Conservation (phyloP, 2,888 invertebrate genomes). For the Scaptodrosophila latifasciaeformis region DNA sequence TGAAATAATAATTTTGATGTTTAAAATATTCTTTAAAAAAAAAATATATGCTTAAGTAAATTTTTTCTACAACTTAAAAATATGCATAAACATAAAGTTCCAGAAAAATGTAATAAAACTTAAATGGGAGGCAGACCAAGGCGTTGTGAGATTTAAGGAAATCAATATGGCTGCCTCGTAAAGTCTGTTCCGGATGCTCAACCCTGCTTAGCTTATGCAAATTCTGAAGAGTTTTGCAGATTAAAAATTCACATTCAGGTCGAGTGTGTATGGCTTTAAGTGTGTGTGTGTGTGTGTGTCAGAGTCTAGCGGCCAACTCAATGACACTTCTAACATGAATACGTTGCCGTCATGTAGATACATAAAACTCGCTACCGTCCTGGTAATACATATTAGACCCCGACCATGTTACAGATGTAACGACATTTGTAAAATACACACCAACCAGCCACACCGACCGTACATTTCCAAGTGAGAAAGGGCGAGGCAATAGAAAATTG, state of each 20-base stretch:
- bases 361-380: constrained; percentile 38
- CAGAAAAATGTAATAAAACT: constrained; percentile 14
- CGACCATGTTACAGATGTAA: constrained; percentile 44
- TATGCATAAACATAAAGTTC: constrained; percentile 16
- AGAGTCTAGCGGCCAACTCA: constrained; percentile 16
- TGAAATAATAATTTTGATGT: no score
- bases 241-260: constrained; percentile 65
- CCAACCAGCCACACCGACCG: neutral
- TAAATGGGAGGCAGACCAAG: no score
- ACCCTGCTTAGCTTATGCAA: constrained; percentile 60
- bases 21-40: no score
- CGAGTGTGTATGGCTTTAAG: constrained; percentile 66
- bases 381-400: constrained; percentile 1
- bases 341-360: constrained; percentile 14
- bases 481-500: constrained; percentile 30
- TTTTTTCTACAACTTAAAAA: no score
- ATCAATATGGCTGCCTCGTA: no score
- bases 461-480: constrained; percentile 5
- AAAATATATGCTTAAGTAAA: no score
- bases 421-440: constrained; percentile 27
- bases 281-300: constrained; percentile 33
- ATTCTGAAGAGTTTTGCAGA: constrained; percentile 62
- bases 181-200: no score
- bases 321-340: constrained; percentile 32
- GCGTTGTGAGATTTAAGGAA: no score